phyloP scores from a whole-genome alignment of 2,888 invertebrate species.

The Fragum fragum region DNA sequence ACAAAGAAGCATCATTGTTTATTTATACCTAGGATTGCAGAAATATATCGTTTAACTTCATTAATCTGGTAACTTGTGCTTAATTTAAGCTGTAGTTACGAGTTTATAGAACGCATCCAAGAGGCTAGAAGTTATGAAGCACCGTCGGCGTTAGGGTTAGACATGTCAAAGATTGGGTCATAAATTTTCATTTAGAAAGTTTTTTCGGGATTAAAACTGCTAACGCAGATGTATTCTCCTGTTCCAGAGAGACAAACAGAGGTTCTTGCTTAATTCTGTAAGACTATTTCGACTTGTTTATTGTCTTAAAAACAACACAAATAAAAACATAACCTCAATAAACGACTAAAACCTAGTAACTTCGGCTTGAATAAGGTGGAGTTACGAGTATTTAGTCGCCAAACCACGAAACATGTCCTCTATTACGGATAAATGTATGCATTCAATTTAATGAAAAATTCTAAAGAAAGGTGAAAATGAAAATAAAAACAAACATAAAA shows the following conservation, averaged over 20 bases:
- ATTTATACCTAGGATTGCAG: no score
- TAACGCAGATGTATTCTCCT: constrained; percentile 3
- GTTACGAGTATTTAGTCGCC: no score
- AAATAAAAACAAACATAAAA: no score
- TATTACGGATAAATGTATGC: no score
- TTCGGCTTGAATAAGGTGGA: no score
- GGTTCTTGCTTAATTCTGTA: neutral
- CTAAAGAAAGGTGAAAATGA: no score
- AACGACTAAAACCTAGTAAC: no score
- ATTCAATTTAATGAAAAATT: no score
- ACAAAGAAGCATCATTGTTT: no score
- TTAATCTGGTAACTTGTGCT: neutral
- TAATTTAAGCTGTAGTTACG: neutral
- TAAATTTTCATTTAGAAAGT: neutral
- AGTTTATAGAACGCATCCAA: neutral
- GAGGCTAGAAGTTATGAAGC: neutral
- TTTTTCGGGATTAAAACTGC: neutral
- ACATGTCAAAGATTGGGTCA: neutral
- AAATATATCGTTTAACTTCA: no score
- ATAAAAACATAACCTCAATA: neutral
- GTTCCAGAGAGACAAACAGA: neutral
- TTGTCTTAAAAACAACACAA: neutral
- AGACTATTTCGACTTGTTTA: neutral
- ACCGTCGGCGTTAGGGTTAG: neutral
- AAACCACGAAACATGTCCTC: no score